These are phyloP conservation scores for Natator depressus DNA, from an alignment of 2,113 vertebrate species.

Conservation along the genomic window DNA sequence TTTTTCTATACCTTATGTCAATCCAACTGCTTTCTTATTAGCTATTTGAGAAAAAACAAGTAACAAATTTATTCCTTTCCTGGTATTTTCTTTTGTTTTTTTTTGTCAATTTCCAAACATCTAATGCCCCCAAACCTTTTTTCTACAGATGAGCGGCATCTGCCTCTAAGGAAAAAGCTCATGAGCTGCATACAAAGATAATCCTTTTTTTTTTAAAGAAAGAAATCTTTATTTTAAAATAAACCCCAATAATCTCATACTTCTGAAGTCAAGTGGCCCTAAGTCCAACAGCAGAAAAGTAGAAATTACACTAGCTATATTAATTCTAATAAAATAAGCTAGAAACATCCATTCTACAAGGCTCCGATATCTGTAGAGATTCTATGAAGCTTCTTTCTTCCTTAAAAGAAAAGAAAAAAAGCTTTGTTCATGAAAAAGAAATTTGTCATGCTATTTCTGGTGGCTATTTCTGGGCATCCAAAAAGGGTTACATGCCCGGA, in stretches of 20 bases:
- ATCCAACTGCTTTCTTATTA: background rate
- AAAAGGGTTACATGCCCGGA: slow-evolving; percentile 57
- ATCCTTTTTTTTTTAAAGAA: background rate
- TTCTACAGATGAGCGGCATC: background rate
- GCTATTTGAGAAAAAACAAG: background rate
- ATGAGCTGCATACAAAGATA: background rate
- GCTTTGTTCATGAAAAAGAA: slow-evolving; percentile 9
- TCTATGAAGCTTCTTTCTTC: background rate
- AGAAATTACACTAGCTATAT: background rate
- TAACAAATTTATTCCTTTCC: fast-evolving
- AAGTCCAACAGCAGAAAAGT: background rate
- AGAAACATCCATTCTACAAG: slow-evolving; percentile 1
- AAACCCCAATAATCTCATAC: background rate
- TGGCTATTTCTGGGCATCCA: slow-evolving; percentile 58
- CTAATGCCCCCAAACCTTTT: background rate
- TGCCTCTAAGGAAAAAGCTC: background rate
- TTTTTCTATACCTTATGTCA: background rate
- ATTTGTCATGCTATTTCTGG: slow-evolving; percentile 36
- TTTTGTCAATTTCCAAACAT: background rate
- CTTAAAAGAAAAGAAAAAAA: background rate
- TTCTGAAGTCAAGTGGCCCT: background rate
- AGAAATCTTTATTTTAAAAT: background rate
- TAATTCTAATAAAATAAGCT: background rate
- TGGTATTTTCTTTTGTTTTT: background rate
- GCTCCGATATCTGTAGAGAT: background rate